Evolutionary conservation across 2,888 invertebrate genomes (phyloP).

Genomic region (Lagria hirta): DNA sequence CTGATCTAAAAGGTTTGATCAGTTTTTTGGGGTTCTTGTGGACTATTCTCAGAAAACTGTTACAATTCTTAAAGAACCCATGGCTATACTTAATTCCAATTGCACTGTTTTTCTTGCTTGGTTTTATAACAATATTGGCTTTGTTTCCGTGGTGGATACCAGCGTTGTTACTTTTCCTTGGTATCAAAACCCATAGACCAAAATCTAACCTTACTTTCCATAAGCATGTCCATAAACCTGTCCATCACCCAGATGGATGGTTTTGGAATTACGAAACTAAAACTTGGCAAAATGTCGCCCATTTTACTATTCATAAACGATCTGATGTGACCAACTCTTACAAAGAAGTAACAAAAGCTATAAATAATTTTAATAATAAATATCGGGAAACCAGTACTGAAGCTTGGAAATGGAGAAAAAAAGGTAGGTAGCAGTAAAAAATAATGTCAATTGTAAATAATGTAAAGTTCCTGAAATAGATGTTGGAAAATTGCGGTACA

Average conservation of each 20-base stretch:
- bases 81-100: conserved; percentile 64
- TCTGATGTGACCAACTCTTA: conserved; percentile 26
- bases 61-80: conserved; percentile 47
- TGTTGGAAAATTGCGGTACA: conserved; percentile 20
- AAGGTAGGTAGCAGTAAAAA: conserved; percentile 12
- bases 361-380: conserved; percentile 50
- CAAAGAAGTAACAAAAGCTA: conserved; percentile 26
- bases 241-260: conserved; percentile 58
- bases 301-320: conserved; percentile 35
- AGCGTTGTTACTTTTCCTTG: conserved; percentile 48
- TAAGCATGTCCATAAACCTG: conserved; percentile 50
- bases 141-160: conserved; percentile 68
- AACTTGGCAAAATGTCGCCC: conserved; percentile 56
- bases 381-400: conserved; percentile 48
- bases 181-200: conserved; percentile 38
- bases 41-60: conserved; percentile 34
- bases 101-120: conserved; percentile 62
- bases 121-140: conserved; percentile 63
- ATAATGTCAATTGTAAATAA: conserved; percentile 10
- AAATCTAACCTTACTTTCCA: conserved; percentile 41
- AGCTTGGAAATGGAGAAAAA: conserved; percentile 46
- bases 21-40: conserved; percentile 39
- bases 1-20: conserved; percentile 46
- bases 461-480: conserved; percentile 23
- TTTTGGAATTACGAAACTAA: conserved; percentile 61